Conservation (phyloP, 2,113 vertebrate genomes). For the Gyps fulvus region DNA sequence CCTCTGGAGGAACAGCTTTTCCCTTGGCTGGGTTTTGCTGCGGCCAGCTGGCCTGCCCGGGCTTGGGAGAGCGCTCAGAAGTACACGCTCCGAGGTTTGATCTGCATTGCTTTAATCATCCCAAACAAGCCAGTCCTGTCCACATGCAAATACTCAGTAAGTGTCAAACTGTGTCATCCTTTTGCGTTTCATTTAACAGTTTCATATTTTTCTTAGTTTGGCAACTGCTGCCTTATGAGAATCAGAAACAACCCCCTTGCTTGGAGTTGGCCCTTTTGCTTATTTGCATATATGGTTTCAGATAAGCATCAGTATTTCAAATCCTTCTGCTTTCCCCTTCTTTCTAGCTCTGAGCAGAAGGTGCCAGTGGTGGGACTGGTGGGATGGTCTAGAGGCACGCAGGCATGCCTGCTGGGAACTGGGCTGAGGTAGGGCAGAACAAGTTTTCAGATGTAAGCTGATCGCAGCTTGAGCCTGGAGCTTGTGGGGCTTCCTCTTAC, state of each 20-base stretch:
- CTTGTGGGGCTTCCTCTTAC: neutral
- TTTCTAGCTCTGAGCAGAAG: neutral
- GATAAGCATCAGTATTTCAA: neutral
- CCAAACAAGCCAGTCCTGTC: neutral
- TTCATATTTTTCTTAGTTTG: neutral
- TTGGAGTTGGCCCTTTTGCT: neutral
- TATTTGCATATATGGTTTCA: neutral
- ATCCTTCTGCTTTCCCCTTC: neutral
- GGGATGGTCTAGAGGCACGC: neutral
- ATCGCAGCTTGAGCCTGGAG: neutral
- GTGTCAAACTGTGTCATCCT: neutral
- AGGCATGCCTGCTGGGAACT: neutral
- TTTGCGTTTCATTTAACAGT: neutral
- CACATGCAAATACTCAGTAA: neutral
- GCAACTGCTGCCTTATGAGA: neutral
- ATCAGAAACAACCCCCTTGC: neutral
- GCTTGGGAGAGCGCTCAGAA: neutral
- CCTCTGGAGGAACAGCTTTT: neutral
- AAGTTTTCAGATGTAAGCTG: neutral
- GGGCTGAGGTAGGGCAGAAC: neutral
- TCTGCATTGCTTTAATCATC: slow-evolving; percentile 13
- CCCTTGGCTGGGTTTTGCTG: neutral
- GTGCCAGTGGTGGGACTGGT: neutral
- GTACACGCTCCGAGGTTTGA: neutral
- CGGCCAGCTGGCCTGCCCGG: neutral